Conservation (phyloP, 2,797 vertebrate genomes). For the Peromyscus nudipes region DNA sequence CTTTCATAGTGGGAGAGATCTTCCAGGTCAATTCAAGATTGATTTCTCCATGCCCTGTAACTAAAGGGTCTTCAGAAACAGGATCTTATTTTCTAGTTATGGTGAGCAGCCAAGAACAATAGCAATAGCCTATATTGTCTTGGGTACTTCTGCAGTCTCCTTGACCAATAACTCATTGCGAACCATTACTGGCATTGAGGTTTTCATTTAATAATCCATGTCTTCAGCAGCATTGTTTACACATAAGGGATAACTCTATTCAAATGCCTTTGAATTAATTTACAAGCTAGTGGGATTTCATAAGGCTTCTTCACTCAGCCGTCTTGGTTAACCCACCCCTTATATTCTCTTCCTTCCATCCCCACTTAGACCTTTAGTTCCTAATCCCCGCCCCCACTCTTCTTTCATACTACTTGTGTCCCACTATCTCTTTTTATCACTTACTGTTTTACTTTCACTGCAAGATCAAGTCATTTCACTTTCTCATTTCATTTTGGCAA, state of each 20-base stretch:
- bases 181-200: neutral
- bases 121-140: neutral
- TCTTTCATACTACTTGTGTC: neutral
- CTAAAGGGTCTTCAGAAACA: neutral
- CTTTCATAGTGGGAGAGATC: neutral
- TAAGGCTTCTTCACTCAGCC: neutral
- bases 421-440: neutral
- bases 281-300: neutral
- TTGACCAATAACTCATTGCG: neutral
- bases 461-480: neutral
- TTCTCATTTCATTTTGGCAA: neutral
- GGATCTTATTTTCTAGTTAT: neutral
- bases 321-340: neutral
- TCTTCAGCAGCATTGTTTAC: neutral
- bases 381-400: neutral
- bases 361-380: neutral
- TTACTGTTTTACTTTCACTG: neutral
- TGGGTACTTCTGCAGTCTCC: neutral
- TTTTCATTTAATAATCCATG: neutral
- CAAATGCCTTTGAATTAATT: neutral
- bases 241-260: neutral
- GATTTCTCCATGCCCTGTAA: neutral
- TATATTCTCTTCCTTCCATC: neutral
- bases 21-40: neutral
- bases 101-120: neutral